These are phyloP conservation scores for Nibea coibor DNA, from an alignment of 2,113 vertebrate genomes.

Conservation along the genomic window DNA sequence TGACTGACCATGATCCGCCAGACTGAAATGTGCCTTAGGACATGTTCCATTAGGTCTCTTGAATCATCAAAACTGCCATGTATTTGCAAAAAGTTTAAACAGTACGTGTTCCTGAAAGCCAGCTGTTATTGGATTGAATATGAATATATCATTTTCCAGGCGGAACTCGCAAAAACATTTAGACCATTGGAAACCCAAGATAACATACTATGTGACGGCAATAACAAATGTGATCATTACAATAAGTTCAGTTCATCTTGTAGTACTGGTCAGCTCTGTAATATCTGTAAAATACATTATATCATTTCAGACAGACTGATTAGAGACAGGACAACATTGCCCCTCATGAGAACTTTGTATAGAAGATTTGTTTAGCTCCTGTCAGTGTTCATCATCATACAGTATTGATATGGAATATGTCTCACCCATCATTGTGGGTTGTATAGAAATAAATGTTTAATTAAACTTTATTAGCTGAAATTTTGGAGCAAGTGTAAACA, in stretches of 20 bases:
- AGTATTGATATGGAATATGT: constrained; percentile 46
- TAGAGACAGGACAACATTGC: too few species aligned
- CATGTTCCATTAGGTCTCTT: not conserved
- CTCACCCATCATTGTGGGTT: not conserved
- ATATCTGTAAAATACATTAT: not conserved
- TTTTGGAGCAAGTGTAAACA: not conserved
- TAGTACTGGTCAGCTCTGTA: not conserved
- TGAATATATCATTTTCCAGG: not conserved
- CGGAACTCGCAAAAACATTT: not conserved
- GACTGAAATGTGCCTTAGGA: constrained; percentile 30
- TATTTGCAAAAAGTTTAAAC: not conserved
- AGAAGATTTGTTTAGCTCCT: not conserved
- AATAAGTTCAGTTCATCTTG: not conserved
- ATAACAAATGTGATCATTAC: not conserved
- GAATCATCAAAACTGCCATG: constrained; percentile 14
- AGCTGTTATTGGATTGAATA: too few species aligned
- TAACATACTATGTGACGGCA: not conserved
- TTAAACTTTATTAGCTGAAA: not conserved
- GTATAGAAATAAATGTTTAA: not conserved
- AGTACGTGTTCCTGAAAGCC: not conserved
- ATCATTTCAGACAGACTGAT: not conserved
- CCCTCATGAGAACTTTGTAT: not conserved
- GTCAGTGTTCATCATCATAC: constrained; percentile 23
- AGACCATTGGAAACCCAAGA: not conserved
- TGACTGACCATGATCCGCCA: not conserved